Evolutionary conservation across 2,888 invertebrate species (phyloP), one percentile per base, ranked within the genome.

Genomic region (Ophion ventricosus): DNA sequence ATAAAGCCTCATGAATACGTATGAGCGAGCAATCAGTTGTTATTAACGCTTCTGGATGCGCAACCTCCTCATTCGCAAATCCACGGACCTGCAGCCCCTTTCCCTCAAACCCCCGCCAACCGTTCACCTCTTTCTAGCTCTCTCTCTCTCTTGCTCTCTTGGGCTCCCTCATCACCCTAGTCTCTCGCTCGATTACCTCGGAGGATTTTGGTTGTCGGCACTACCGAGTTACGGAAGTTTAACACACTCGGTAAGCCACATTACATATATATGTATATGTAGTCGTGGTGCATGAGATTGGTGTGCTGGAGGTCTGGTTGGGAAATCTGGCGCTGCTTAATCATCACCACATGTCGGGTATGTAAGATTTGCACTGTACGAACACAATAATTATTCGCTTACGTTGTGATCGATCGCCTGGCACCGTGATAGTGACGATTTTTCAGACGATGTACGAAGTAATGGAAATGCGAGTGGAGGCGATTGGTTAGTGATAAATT

Each of bases 11-110:
- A 84, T 84, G 82, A 84, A 84, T 84, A 82, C 84, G 79, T 84
- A 84, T 66, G 84, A 84, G 82, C 72, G 79, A 73, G 82, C 84
- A 84, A 84, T 82, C 84, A 84, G 82, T 84, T 82, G 84, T 84
- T 84, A 84, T 84, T 84, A 84, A 84, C 82, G 79, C 64, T 67
- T 63, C 61, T 72, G 59, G 75, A 61, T 57, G 63, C 11, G 49
- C 56, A 75, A 64, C 59, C 59, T 66, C 14, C 72, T 78, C 79
- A 56, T 72, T 79, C 84, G 70, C 72, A 17, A 59, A 70, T 72
- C 72, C 79, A 61, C 70, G 69, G 67, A 40, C 14, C 67, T 61
- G 14, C 72, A 76, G n/a, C 43, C 56, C 23, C 72, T 64, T 8
- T 35, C 66, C 2, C 25, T 35, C 43, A n/a, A 26, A 7, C 61